Evolutionary conservation across 2,888 invertebrate species (phyloP).

Genomic region (Trissolcus japonicus): DNA sequence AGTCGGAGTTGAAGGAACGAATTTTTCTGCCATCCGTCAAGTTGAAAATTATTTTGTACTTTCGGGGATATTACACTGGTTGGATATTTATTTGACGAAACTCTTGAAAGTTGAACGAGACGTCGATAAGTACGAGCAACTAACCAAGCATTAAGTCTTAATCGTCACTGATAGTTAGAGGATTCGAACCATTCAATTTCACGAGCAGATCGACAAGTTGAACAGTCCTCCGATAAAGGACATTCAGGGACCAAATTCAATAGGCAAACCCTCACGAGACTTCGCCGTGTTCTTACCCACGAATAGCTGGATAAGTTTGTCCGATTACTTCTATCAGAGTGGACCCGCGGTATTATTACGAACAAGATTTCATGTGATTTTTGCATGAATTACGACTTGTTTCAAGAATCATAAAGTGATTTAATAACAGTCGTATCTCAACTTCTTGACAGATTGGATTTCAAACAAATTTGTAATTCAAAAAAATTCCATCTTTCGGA

Average conservation of each 20-base stretch:
- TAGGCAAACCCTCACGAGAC: slow-evolving; percentile 14
- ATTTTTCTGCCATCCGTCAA: too few relatives aligned
- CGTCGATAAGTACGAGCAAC: slow-evolving; percentile 4
- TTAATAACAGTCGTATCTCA: too few relatives aligned
- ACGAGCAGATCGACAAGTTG: slow-evolving; percentile 23
- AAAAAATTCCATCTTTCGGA: too few relatives aligned
- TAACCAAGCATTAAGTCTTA: slow-evolving; percentile 20
- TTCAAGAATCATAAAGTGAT: too few relatives aligned
- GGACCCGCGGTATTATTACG: too few relatives aligned
- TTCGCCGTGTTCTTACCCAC: slow-evolving; percentile 7
- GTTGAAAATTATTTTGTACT: too few relatives aligned
- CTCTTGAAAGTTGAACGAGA: background rate
- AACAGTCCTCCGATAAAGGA: slow-evolving; percentile 16
- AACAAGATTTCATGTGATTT: too few relatives aligned
- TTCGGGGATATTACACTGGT: background rate
- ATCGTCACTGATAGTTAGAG: slow-evolving; percentile 22
- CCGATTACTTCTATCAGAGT: slow-evolving; percentile 12
- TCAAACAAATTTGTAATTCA: too few relatives aligned
- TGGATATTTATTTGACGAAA: background rate
- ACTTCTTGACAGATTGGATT: too few relatives aligned
- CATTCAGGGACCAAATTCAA: slow-evolving; percentile 23
- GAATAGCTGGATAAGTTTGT: slow-evolving; percentile 13
- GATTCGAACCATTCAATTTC: slow-evolving; percentile 18
- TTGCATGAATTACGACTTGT: too few relatives aligned
- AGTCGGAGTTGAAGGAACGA: too few relatives aligned